phyloP scores from a whole-genome alignment of 2,888 invertebrate species.

The Pherbina coryleti region DNA sequence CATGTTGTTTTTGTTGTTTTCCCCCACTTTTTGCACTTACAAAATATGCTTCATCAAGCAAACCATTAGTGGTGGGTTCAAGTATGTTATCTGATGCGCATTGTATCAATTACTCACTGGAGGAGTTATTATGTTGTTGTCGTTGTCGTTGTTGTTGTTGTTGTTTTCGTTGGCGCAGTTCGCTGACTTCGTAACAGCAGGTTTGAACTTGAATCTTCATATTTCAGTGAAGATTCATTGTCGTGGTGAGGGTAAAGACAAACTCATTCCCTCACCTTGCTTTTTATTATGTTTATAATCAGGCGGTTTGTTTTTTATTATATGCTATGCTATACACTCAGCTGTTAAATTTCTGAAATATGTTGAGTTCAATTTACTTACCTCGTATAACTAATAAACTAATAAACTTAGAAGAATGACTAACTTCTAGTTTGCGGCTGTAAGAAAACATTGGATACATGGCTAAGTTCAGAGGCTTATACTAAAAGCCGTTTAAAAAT shows the following conservation, averaged over 20 bases:
- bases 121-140: not conserved
- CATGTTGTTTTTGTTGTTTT: not conserved
- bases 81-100: not conserved
- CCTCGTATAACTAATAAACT: not conserved
- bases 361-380: not conserved
- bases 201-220: conserved; percentile 12
- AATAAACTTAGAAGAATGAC: not conserved
- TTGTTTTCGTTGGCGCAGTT: not conserved
- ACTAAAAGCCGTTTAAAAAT: no score
- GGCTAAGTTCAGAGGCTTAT: no score
- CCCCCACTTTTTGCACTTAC: not conserved
- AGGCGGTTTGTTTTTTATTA: not conserved
- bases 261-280: no score
- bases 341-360: not conserved
- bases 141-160: not conserved
- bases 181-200: not conserved
- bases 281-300: not conserved
- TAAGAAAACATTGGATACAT: no score
- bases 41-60: not conserved
- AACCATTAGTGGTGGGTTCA: not conserved
- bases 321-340: not conserved
- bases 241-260: no score
- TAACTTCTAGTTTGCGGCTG: no score
- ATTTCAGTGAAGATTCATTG: not conserved
- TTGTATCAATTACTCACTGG: conserved; percentile 8